Evolutionary conservation across 2,888 invertebrate genomes (phyloP), one percentile per base, ranked within the genome.

Genomic region (Temnothorax rugatulus): DNA sequence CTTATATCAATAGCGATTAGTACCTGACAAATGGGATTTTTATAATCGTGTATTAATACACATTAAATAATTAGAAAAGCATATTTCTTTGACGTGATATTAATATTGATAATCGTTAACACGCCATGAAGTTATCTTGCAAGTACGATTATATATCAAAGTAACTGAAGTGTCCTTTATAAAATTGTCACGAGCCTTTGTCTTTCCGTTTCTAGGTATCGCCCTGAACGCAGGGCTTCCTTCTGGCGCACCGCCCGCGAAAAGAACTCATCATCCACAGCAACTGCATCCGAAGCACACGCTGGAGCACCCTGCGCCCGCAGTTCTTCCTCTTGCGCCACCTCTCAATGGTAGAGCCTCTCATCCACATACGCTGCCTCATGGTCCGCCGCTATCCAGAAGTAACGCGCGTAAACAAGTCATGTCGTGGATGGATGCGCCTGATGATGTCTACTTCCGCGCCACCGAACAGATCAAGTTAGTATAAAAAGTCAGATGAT

Each of bases 341-440:
- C 93, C 95, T 41, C 88, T 94, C 2, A 95, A 94, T 77, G 95
- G 94, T 29, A 92, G 94, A 83, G 93, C 94, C 1, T 89, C 89
- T 73, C 94, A 94, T 91, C 93, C 94, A 41, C 94, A 94, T 89
- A 88, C 92, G 90, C 88, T 95, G 86, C 92, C 95, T 89, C 92
- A 75, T 0, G 83, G 95, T 86, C 90, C 95, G 96, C 96, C 97
- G 97, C 91, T 98, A 97, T 96, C 98, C 97, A 92, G 98, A 97
- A 96, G 97, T 90, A 95, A 95, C 74, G 95, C 94, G 3, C 96
- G 98, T 73, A 98, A 99, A 94, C 98, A 98, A 95, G 98, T 99
- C 92, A 98, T 99, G 95, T 99, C 98, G 94, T 99, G 99, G 99
- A 98, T 99, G 97, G 99, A 99, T 95, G 99, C 99, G 83, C 99